phyloP scores from a whole-genome alignment of 2,888 invertebrate species.

The Chrysina gloriosa region DNA sequence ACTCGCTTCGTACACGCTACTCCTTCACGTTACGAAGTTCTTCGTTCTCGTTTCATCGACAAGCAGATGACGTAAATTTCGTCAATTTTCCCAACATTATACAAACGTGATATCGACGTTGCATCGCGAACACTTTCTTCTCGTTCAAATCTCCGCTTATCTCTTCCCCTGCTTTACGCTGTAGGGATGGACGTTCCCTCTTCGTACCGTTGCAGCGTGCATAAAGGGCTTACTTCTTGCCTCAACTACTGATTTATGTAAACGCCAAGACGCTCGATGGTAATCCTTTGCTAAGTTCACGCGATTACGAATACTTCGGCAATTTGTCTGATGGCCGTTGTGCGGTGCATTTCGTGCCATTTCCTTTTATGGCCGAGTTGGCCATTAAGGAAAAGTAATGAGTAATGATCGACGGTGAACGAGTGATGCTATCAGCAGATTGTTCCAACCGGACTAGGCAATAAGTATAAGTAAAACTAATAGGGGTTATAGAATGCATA shows the following conservation, averaged over 20 bases:
- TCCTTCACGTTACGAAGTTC: background rate
- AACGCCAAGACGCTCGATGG: conserved; percentile 15
- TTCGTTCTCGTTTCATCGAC: background rate
- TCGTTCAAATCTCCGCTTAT: conserved; percentile 7
- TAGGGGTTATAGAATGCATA: no score
- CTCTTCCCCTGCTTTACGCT: background rate
- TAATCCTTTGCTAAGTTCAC: conserved; percentile 37
- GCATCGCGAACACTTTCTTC: conserved; percentile 14
- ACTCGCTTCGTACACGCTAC: no score
- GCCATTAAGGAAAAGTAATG: background rate
- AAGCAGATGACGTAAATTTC: background rate
- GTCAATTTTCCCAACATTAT: conserved; percentile 13
- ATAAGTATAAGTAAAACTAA: no score
- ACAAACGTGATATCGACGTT: background rate
- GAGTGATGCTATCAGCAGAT: background rate
- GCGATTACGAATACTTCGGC: conserved; percentile 30
- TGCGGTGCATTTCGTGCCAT: conserved; percentile 16
- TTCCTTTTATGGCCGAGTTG: conserved; percentile 6
- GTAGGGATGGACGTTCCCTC: conserved; percentile 10
- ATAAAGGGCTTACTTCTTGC: conserved; percentile 28
- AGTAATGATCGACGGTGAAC: no score
- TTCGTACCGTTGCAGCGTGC: conserved; percentile 3
- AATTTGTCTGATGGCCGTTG: conserved; percentile 29
- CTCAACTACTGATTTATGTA: conserved; percentile 27
- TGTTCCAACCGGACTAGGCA: no score